These are phyloP conservation scores for Sebastes nivosus DNA, from an alignment of 2,797 vertebrate genomes.

Conservation along the genomic window DNA sequence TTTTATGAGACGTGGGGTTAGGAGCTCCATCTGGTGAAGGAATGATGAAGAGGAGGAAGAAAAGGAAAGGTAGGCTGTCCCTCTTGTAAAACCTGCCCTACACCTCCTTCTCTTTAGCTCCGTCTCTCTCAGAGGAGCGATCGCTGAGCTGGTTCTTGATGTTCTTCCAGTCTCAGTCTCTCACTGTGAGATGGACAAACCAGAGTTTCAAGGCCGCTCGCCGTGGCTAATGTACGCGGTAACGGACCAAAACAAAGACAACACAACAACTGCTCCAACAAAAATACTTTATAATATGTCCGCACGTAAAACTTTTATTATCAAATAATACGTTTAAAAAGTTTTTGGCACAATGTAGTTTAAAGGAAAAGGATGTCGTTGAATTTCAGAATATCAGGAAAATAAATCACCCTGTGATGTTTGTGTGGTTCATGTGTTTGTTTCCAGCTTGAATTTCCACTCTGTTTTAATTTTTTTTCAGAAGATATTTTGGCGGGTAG, in stretches of 20 bases:
- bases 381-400: not conserved
- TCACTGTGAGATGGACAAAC: conserved; percentile 64
- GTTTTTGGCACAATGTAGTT: not conserved
- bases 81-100: not conserved
- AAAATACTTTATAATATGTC: not conserved
- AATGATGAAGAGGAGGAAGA: conserved; percentile 18
- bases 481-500: no score
- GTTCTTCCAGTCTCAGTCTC: conserved; percentile 69
- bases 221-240: not conserved
- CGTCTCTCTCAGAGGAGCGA: conserved; percentile 60
- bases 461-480: no score
- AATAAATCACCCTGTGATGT: not conserved
- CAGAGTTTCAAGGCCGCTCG: conserved; percentile 37
- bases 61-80: conserved; percentile 25
- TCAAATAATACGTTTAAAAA: not conserved
- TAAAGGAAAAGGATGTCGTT: not conserved
- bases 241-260: not conserved
- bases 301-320: not conserved
- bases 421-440: not conserved
- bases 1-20: conserved; percentile 23
- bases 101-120: not conserved
- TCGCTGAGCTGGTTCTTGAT: conserved; percentile 70
- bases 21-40: conserved; percentile 50
- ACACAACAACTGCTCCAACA: not conserved
- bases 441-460: not conserved